Conservation (phyloP, 2,888 invertebrate species). For the Trimorus sp. region DNA sequence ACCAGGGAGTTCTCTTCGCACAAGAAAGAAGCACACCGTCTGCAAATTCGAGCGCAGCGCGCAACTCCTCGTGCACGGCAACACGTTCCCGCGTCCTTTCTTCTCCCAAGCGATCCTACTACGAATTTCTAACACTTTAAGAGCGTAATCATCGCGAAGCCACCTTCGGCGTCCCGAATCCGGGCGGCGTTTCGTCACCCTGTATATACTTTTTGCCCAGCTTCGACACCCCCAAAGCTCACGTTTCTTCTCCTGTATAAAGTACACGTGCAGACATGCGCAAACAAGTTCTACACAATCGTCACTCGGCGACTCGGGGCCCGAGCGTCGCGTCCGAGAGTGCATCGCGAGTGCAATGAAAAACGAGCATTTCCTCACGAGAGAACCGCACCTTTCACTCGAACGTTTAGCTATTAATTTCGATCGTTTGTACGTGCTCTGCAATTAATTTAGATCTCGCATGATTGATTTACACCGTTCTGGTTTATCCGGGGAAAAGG, state of each 20-base stretch:
- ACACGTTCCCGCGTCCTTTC: constrained; percentile 1
- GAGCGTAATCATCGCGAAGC: constrained; percentile 11
- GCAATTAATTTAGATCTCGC: constrained; percentile 31
- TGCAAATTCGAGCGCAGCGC: constrained; percentile 71
- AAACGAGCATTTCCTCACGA: constrained; percentile 17
- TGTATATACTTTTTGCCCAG: constrained; percentile 44
- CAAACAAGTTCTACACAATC: not conserved
- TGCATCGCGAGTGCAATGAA: constrained; percentile 53
- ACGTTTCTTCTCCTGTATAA: constrained; percentile 18
- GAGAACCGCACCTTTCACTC: constrained; percentile 19
- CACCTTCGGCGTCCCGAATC: constrained; percentile 11
- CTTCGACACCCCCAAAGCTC: constrained; percentile 20
- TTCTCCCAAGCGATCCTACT: constrained; percentile 26
- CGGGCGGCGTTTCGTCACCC: constrained; percentile 5
- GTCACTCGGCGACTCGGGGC: constrained; percentile 14
- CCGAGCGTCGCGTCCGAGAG: constrained; percentile 26
- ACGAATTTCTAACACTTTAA: constrained; percentile 35
- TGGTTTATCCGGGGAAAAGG: constrained; percentile 1
- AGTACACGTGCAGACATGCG: too few species aligned
- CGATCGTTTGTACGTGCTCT: constrained; percentile 43
- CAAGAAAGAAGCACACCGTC: constrained; percentile 74
- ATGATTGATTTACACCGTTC: not conserved
- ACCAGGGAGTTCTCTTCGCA: constrained; percentile 96
- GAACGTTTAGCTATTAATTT: constrained; percentile 44
- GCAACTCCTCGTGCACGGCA: constrained; percentile 75